These are phyloP conservation scores for Lithophane ornitopus DNA, from an alignment of 2,888 invertebrate genomes.

Conservation along the genomic window DNA sequence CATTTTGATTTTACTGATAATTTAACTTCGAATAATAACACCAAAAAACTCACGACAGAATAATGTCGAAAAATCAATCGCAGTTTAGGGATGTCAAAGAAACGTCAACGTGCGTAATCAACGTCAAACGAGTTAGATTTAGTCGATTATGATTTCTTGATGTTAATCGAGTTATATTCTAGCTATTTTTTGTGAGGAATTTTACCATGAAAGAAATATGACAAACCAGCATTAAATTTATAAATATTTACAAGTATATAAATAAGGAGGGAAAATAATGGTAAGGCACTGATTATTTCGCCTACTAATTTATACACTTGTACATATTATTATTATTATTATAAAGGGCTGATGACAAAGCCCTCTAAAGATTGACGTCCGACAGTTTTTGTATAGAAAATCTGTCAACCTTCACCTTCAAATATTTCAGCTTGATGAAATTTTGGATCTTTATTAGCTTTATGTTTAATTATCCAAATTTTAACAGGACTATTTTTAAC, in stretches of 20 bases:
- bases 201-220: fast-evolving
- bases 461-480: too few relatives aligned
- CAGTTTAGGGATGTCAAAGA: conserved; percentile 18
- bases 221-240: neutral
- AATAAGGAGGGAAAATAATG: too few relatives aligned
- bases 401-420: too few relatives aligned
- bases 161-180: neutral
- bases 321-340: too few relatives aligned
- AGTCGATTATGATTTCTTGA: conserved; percentile 15
- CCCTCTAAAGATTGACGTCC: too few relatives aligned
- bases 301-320: too few relatives aligned
- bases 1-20: conserved; percentile 75
- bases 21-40: conserved; percentile 51
- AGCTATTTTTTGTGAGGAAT: neutral
- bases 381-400: too few relatives aligned
- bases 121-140: neutral
- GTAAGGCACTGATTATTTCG: too few relatives aligned
- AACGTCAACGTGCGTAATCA: neutral
- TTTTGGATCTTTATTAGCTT: too few relatives aligned
- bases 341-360: too few relatives aligned
- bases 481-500: too few relatives aligned
- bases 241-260: neutral
- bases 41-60: conserved; percentile 45
- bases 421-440: too few relatives aligned
- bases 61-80: conserved; percentile 55